A percentile compares a stretch with the other conserved stretches of the same genome.
These are phyloP conservation scores for Panopea generosa DNA, from an alignment of 2,888 invertebrate genomes.

Conservation along the genomic window DNA sequence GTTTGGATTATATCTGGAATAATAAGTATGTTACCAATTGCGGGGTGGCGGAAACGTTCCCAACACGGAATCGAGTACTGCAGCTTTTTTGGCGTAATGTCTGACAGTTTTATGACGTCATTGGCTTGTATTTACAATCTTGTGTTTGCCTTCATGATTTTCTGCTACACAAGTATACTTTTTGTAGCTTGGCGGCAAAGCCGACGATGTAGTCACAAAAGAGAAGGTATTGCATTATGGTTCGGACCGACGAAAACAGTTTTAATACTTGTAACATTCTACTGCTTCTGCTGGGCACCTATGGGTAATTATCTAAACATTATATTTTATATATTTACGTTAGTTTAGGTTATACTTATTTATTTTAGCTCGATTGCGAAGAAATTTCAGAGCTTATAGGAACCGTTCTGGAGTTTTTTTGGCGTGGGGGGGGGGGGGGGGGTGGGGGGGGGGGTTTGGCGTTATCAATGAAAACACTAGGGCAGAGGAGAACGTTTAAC, in stretches of 20 bases:
- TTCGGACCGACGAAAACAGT: constrained; percentile 18
- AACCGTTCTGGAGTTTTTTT: too few relatives aligned
- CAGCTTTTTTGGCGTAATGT: constrained; percentile 8
- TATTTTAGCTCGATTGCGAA: too few relatives aligned
- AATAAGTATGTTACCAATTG: background rate
- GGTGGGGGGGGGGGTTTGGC: too few relatives aligned
- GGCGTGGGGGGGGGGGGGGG: too few relatives aligned
- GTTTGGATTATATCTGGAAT: background rate
- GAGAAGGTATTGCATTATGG: background rate
- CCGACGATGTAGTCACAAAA: background rate
- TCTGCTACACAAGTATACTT: background rate
- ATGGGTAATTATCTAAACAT: constrained; percentile 1
- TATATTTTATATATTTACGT: too few relatives aligned
- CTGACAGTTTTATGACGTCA: background rate
- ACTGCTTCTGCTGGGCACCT: constrained; percentile 17
- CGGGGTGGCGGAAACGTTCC: background rate
- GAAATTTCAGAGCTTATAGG: too few relatives aligned
- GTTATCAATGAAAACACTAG: too few relatives aligned
- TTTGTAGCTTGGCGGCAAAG: background rate
- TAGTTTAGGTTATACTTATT: too few relatives aligned
- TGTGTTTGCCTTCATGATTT: background rate
- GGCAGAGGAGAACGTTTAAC: too few relatives aligned
- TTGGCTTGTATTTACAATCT: background rate
- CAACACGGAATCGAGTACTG: background rate
- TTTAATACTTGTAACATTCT: constrained; percentile 6